Evolutionary conservation across 2,888 invertebrate genomes (phyloP).

Genomic region (Eupithecia inturbata): DNA sequence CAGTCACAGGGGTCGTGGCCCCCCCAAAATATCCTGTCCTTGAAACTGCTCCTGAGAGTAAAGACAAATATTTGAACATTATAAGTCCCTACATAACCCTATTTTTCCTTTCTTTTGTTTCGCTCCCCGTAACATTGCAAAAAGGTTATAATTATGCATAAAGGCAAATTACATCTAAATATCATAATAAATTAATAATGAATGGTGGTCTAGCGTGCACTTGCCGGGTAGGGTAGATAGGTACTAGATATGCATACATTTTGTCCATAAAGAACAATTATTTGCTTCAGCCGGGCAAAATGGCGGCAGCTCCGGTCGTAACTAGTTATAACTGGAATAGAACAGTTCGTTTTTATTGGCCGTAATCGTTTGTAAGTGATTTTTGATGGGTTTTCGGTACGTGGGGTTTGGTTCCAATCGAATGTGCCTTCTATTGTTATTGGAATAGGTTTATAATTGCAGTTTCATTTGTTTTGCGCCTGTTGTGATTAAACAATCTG

Average conservation of each 20-base stretch:
- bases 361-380: slow-evolving; percentile 58
- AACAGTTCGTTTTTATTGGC: slow-evolving; percentile 59
- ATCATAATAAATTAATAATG: slow-evolving; percentile 8
- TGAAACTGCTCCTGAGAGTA: no score
- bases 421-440: slow-evolving; percentile 38
- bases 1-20: no score
- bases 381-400: slow-evolving; percentile 51
- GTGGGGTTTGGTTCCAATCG: slow-evolving; percentile 42
- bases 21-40: no score
- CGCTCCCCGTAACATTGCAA: not conserved
- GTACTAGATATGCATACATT: slow-evolving; percentile 6
- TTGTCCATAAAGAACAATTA: slow-evolving; percentile 25
- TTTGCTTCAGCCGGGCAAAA: slow-evolving; percentile 24
- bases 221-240: not conserved
- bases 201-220: not conserved
- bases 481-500: not conserved
- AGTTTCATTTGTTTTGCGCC: slow-evolving; percentile 16
- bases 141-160: not conserved
- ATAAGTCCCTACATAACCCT: not conserved
- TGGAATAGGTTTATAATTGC: slow-evolving; percentile 26
- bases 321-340: slow-evolving; percentile 49
- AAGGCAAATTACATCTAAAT: slow-evolving; percentile 2
- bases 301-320: slow-evolving; percentile 37
- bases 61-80: not conserved
- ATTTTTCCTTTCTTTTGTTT: not conserved